Conservation (phyloP, 2,113 vertebrate species). For the Passer montanus region DNA sequence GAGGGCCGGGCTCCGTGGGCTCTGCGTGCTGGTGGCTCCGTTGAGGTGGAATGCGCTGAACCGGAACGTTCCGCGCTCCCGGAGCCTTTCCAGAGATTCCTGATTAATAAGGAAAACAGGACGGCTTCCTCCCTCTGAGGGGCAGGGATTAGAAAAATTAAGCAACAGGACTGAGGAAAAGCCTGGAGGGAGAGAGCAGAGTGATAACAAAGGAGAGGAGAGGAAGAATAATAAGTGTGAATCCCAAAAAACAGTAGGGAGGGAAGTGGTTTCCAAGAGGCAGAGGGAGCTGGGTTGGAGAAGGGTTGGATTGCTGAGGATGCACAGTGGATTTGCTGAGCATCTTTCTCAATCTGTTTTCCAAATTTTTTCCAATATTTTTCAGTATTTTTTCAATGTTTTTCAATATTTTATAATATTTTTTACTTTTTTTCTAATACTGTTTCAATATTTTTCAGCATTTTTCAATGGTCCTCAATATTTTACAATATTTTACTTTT, state of each 20-base stretch:
- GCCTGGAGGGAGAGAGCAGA: neutral
- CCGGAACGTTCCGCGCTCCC: neutral
- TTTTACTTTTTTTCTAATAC: neutral
- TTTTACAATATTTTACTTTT: neutral
- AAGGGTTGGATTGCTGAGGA: neutral
- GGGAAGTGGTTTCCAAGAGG: neutral
- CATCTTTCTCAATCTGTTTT: neutral
- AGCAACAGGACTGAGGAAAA: conserved; percentile 6
- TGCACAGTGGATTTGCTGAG: fast-evolving
- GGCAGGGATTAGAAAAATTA: conserved; percentile 23
- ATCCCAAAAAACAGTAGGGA: neutral
- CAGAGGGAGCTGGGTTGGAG: neutral
- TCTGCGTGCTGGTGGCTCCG: conserved; percentile 16
- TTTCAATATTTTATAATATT: neutral
- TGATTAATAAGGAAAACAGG: conserved; percentile 42
- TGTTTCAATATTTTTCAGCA: neutral
- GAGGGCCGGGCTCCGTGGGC: conserved; percentile 5
- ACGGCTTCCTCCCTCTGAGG: neutral
- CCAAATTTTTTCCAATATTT: neutral
- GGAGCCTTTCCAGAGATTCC: conserved; percentile 25
- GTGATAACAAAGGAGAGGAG: neutral
- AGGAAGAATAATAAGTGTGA: neutral
- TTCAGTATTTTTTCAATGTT: neutral
- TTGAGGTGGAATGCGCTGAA: conserved; percentile 11
- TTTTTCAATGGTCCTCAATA: neutral